Conservation (phyloP, 2,888 invertebrate species). For the Syritta pipiens region DNA sequence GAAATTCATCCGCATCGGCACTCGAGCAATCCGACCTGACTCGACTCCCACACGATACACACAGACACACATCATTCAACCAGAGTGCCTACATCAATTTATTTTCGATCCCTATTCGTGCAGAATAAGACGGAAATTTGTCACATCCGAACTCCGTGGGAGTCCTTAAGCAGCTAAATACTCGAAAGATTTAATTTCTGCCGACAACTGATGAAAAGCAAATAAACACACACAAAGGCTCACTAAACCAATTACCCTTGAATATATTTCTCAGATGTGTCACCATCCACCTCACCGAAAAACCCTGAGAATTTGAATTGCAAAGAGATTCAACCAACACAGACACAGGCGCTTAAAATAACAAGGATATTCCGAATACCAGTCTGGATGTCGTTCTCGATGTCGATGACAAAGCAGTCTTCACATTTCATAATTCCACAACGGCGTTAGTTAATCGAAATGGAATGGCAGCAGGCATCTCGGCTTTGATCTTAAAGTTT, state of each 20-base stretch:
- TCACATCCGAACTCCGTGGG: constrained; percentile 29
- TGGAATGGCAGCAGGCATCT: not conserved
- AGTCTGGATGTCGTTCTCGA: no score
- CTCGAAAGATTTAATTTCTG: constrained; percentile 31
- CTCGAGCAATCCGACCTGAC: no score
- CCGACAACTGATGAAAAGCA: constrained; percentile 25
- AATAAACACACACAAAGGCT: constrained; percentile 27
- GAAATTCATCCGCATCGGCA: constrained; percentile 10
- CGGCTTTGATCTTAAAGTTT: no score
- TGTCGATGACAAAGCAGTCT: no score
- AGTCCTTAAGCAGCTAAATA: constrained; percentile 19
- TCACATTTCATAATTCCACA: no score
- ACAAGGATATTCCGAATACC: no score
- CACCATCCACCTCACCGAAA: not conserved
- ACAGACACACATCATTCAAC: not conserved
- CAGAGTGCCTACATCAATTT: constrained; percentile 11
- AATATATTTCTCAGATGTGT: not conserved
- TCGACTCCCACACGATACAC: not conserved
- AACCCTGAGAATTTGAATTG: constrained; percentile 19
- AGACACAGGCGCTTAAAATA: no score
- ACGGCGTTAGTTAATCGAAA: no score
- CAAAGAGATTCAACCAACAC: no score
- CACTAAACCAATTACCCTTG: constrained; percentile 28
- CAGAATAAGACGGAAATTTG: constrained; percentile 38
- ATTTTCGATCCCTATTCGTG: constrained; percentile 14